Percentiles rank a stretch among this genome's conserved stretches.
Evolutionary conservation across 1,140 invertebrate genomes (phyloP).

Genomic region (Drosophila takahashii): DNA sequence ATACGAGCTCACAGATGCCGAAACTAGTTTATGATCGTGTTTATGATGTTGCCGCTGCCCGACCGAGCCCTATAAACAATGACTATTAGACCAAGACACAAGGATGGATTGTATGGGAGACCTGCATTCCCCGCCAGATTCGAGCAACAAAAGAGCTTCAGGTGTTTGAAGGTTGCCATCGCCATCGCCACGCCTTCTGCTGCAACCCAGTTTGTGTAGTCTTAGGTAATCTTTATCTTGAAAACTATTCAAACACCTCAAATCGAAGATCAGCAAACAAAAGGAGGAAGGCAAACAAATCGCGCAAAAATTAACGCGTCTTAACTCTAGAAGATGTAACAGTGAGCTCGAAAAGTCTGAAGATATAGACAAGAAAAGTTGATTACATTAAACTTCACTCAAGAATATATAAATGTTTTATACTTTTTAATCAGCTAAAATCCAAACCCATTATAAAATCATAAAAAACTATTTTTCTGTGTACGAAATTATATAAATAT

Average conservation of each 20-base stretch:
- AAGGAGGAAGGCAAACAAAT: conserved; percentile 53
- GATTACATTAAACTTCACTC: not conserved
- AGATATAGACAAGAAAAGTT: not conserved
- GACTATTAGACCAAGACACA: conserved; percentile 45
- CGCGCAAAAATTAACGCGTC: conserved; percentile 59
- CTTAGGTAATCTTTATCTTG: conserved; percentile 38
- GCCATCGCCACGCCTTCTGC: conserved; percentile 26
- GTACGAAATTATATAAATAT: conserved; percentile 18
- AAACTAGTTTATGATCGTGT: conserved; percentile 69
- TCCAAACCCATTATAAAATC: not conserved
- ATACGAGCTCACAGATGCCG: conserved; percentile 54
- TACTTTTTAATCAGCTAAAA: too few relatives aligned
- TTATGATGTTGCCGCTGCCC: conserved; percentile 47
- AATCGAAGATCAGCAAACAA: conserved; percentile 46
- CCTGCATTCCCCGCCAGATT: conserved; percentile 31
- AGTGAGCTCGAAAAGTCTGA: conserved; percentile 30
- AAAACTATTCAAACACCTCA: conserved; percentile 42
- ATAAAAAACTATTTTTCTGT: not conserved
- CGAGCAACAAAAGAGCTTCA: conserved; percentile 36
- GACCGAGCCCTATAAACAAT: conserved; percentile 63
- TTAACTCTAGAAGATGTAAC: conserved; percentile 38
- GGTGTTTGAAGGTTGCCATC: conserved; percentile 52
- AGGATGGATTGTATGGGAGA: conserved; percentile 29
- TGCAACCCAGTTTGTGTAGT: conserved; percentile 38
- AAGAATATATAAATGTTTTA: not conserved